These are phyloP conservation scores for Beris morrisii DNA, from an alignment of 2,888 invertebrate genomes.

Conservation along the genomic window DNA sequence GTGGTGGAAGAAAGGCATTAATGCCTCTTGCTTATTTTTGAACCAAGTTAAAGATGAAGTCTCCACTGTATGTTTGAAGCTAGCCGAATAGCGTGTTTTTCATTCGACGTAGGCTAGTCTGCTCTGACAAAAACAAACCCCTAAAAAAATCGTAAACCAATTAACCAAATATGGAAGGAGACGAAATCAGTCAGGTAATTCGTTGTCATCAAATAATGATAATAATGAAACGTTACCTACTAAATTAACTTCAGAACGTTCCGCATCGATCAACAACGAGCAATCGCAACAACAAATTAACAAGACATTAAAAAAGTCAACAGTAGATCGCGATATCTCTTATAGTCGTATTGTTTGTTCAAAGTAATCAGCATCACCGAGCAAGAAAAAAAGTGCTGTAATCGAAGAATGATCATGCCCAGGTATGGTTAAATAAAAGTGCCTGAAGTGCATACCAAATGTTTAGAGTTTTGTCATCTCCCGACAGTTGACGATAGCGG, in stretches of 20 bases:
- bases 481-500: neutral
- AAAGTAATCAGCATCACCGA: neutral
- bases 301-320: neutral
- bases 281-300: neutral
- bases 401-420: slow-evolving; percentile 21
- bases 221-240: neutral
- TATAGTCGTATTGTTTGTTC: slow-evolving; percentile 2
- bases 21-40: too few relatives aligned
- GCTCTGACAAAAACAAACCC: too few relatives aligned
- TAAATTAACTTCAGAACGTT: neutral
- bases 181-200: neutral
- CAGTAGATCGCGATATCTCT: neutral
- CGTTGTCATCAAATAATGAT: neutral
- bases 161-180: slow-evolving; percentile 17
- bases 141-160: neutral
- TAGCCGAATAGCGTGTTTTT: too few relatives aligned
- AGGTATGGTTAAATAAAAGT: slow-evolving; percentile 28
- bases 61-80: too few relatives aligned
- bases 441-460: slow-evolving; percentile 30
- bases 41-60: too few relatives aligned
- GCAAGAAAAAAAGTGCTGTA: slow-evolving; percentile 13
- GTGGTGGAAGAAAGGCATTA: too few relatives aligned
- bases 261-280: neutral
- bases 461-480: slow-evolving; percentile 27
- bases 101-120: too few relatives aligned